These are phyloP conservation scores for Premnoplex brunnescens DNA, from an alignment of 2,797 vertebrate genomes.

Conservation along the genomic window DNA sequence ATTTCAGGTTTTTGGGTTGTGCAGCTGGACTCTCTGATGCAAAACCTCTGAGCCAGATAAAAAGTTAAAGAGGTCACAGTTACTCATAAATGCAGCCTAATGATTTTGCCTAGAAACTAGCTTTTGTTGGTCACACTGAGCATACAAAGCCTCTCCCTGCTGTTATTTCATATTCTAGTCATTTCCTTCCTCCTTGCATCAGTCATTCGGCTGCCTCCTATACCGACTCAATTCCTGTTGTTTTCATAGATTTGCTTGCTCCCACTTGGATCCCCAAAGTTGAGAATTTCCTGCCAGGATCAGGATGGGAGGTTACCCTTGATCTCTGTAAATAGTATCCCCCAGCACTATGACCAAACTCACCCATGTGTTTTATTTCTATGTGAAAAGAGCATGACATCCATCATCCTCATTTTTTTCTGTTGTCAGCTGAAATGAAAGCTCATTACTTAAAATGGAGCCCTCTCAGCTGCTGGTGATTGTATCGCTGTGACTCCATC, in stretches of 20 bases:
- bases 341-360: constrained; percentile 8
- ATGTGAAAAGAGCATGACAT: constrained; percentile 9
- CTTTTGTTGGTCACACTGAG: background rate
- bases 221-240: constrained; percentile 9
- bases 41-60: background rate
- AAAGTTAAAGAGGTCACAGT: background rate
- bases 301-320: background rate
- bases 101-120: constrained; percentile 18
- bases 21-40: background rate
- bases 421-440: constrained; percentile 61
- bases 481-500: constrained; percentile 25
- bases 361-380: constrained; percentile 41
- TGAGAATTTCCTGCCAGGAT: constrained; percentile 27
- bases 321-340: constrained; percentile 29
- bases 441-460: constrained; percentile 65
- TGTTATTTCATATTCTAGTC: constrained; percentile 62
- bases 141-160: constrained; percentile 29
- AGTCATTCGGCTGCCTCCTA: constrained; percentile 30
- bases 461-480: constrained; percentile 53
- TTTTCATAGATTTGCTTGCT: constrained; percentile 22
- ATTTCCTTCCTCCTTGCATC: constrained; percentile 61
- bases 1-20: background rate
- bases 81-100: background rate
- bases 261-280: background rate
- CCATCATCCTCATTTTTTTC: constrained; percentile 39